Conservation (phyloP, 2,113 vertebrate genomes). For the Gorsachius goisagi region DNA sequence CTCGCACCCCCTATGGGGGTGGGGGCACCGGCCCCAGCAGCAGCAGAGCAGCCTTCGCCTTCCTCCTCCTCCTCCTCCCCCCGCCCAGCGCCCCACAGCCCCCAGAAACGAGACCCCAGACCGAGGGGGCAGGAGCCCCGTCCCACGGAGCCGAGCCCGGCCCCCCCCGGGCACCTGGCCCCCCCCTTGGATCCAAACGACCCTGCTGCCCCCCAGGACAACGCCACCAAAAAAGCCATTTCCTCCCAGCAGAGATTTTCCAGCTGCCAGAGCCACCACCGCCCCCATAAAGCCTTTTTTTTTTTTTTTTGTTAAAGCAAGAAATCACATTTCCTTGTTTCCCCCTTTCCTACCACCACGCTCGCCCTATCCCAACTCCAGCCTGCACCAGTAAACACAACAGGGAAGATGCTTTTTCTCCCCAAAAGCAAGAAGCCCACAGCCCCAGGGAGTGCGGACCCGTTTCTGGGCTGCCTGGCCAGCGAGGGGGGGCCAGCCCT, state of each 20-base stretch:
- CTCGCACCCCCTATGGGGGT: neutral
- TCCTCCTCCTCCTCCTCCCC: neutral
- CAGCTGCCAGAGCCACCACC: neutral
- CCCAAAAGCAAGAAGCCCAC: rapidly evolving
- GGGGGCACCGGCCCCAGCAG: neutral
- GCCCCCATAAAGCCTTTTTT: neutral
- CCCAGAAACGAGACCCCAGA: neutral
- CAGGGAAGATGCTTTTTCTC: rapidly evolving
- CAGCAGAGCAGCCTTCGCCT: neutral
- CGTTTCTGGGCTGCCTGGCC: neutral
- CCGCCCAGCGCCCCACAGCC: neutral
- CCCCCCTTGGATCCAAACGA: neutral
- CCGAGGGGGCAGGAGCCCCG: neutral
- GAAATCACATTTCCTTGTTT: neutral
- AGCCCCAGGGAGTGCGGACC: rapidly evolving
- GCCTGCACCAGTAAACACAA: neutral
- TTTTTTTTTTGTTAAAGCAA: neutral
- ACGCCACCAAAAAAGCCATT: no score
- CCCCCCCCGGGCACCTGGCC: no score
- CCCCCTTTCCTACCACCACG: neutral
- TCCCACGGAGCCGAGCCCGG: neutral
- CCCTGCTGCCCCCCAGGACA: no score
- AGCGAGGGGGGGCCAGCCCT: rapidly evolving
- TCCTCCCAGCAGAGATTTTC: neutral
- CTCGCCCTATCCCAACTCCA: neutral